Conservation (phyloP, 2,797 vertebrate species). For the Nothura maculosa region DNA sequence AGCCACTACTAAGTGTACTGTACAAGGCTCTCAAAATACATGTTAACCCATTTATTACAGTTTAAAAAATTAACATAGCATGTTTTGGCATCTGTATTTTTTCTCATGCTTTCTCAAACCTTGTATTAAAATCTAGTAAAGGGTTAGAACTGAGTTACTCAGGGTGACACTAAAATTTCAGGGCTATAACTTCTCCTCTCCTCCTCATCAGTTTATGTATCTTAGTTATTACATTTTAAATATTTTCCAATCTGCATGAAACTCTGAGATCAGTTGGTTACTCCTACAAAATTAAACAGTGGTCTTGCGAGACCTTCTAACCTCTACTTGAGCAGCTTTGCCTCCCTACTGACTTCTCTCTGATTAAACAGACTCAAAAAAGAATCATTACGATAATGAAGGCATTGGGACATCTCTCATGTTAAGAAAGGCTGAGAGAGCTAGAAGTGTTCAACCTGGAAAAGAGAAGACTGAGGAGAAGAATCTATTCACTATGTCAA, state of each 20-base stretch:
- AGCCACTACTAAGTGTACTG: background rate
- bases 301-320: background rate
- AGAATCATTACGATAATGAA: too few species aligned
- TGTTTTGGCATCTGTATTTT: conserved; percentile 43
- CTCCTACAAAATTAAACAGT: background rate
- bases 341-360: too few species aligned
- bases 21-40: conserved; percentile 63
- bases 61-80: conserved; percentile 51
- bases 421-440: too few species aligned
- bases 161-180: background rate
- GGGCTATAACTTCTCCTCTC: background rate
- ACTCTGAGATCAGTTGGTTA: background rate
- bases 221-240: background rate
- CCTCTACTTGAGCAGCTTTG: background rate
- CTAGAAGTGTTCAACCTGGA: too few species aligned
- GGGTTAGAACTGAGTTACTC: background rate
- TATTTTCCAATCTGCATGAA: background rate
- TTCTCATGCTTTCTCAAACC: conserved; percentile 13
- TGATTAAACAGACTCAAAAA: too few species aligned
- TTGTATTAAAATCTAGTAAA: background rate
- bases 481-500: too few species aligned
- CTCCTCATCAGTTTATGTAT: accelerated
- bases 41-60: conserved; percentile 61
- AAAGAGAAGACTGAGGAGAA: too few species aligned
- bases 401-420: too few species aligned